These are phyloP conservation scores for Euphydryas editha DNA, from an alignment of 2,888 invertebrate species.

Conservation along the genomic window DNA sequence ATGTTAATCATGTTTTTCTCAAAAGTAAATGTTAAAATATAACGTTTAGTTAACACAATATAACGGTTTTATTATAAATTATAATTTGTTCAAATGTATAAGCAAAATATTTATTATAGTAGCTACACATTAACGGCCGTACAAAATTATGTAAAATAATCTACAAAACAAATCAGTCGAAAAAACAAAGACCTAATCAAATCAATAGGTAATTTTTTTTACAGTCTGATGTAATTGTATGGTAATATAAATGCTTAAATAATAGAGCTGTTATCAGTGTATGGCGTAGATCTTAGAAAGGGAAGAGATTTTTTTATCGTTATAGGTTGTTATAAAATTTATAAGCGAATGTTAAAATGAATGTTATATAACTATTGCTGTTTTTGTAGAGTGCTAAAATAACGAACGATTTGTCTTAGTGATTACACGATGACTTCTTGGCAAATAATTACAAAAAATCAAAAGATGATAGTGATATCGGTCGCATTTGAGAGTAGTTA, in stretches of 20 bases:
- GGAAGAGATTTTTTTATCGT: conserved; percentile 19
- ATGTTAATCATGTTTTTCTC: too few species aligned
- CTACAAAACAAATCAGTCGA: conserved; percentile 1
- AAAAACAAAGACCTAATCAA: background rate
- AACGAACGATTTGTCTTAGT: conserved; percentile 14
- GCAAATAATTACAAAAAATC: conserved; percentile 27
- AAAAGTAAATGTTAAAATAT: too few species aligned
- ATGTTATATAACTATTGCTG: conserved; percentile 33
- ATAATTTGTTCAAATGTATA: too few species aligned
- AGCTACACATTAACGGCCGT: background rate
- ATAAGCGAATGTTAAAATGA: conserved; percentile 32
- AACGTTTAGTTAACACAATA: too few species aligned
- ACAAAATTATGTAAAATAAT: background rate
- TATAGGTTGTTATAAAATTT: conserved; percentile 34
- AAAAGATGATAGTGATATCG: conserved; percentile 34
- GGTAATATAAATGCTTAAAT: conserved; percentile 10
- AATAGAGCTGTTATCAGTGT: conserved; percentile 23
- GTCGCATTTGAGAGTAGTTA: conserved; percentile 62
- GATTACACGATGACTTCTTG: conserved; percentile 29
- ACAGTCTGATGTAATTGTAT: conserved; percentile 8
- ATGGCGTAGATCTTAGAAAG: conserved; percentile 20
- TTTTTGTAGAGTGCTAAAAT: conserved; percentile 26
- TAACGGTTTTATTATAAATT: too few species aligned
- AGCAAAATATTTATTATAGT: background rate
- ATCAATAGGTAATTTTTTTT: background rate